Percentiles rank a stretch among this genome's conserved stretches.
Conservation (phyloP, 2,797 vertebrate genomes). For the Okamejei kenojei region DNA sequence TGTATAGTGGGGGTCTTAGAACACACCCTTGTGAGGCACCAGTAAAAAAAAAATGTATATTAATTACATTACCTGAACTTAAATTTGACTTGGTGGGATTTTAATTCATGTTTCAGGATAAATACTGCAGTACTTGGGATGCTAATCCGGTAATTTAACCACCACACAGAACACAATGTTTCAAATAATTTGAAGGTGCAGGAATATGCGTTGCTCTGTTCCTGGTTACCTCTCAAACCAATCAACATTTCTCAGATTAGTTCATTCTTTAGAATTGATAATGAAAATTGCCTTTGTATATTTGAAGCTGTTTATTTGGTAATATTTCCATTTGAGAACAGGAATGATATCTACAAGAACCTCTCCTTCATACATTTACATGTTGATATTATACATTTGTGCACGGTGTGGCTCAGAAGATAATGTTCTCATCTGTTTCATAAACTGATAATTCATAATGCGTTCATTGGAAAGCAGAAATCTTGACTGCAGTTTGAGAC, state of each 20-base stretch:
- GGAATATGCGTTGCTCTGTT: not conserved
- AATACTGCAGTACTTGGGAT: no score
- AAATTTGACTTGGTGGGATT: no score
- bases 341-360: not conserved
- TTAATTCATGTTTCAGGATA: no score
- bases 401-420: not conserved
- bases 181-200: not conserved
- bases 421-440: not conserved
- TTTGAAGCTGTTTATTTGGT: not conserved
- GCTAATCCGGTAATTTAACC: no score
- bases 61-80: no score
- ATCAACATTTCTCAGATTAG: not conserved
- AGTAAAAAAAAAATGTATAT: no score
- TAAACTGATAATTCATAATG: not conserved
- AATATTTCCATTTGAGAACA: not conserved
- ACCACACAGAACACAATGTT: not conserved
- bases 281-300: not conserved
- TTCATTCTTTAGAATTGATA: not conserved
- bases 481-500: not conserved
- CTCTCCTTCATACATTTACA: not conserved
- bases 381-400: not conserved
- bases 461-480: not conserved
- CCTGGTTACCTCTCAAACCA: not conserved
- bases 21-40: no score
- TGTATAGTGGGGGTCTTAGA: no score